Conservation (phyloP, 2,888 invertebrate species). For the Sceliomorpha sp. region DNA sequence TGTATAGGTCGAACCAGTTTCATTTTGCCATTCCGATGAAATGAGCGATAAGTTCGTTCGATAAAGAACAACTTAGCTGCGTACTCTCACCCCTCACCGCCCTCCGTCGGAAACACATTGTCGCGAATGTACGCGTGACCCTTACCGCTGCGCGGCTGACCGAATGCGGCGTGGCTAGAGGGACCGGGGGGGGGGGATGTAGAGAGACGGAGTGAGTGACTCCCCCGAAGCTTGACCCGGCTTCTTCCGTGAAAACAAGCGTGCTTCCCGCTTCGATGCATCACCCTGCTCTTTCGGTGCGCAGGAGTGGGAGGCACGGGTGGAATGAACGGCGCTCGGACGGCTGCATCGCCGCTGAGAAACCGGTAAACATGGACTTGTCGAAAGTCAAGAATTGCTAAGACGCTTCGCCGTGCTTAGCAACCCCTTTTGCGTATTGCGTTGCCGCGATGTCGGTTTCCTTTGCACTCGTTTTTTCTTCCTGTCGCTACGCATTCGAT, state of each 20-base stretch:
- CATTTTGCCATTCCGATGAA: conserved; percentile 22
- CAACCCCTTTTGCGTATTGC: no score
- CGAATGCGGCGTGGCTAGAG: neutral
- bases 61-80: conserved; percentile 37
- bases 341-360: conserved; percentile 32
- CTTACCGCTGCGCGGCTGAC: neutral
- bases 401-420: neutral
- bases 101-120: no score
- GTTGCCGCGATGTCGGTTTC: no score
- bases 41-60: conserved; percentile 28
- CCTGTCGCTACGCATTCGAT: no score
- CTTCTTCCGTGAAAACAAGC: conserved; percentile 39
- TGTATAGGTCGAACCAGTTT: conserved; percentile 12
- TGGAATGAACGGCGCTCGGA: conserved; percentile 33
- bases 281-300: conserved; percentile 17
- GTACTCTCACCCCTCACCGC: conserved; percentile 33
- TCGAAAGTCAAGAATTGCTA: conserved; percentile 32
- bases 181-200: no score
- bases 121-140: conserved; percentile 22
- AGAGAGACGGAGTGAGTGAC: conserved; percentile 30
- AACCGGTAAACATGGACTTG: conserved; percentile 29
- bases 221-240: conserved; percentile 19
- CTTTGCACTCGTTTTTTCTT: no score
- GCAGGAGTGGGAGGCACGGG: conserved; percentile 25
- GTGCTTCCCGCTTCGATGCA: conserved; percentile 32